These are phyloP conservation scores for Heliconius congener DNA, from an alignment of 1,140 invertebrate genomes.

Conservation along the genomic window DNA sequence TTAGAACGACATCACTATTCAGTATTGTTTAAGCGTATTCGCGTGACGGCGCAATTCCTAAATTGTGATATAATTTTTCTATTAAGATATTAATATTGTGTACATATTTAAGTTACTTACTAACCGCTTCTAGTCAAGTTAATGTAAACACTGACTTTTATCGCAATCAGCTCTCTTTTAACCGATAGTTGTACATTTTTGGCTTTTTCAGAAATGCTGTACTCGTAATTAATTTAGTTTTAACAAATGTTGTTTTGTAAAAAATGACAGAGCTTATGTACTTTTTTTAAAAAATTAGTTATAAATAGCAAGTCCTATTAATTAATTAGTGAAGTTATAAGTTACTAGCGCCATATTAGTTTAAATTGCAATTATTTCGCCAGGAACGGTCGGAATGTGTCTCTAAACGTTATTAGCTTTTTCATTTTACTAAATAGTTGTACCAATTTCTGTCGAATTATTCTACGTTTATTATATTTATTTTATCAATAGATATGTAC, in stretches of 20 bases:
- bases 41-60: constrained; percentile 68
- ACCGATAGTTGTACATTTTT: not conserved
- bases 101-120: constrained; percentile 45
- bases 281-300: not conserved
- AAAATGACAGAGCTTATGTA: not conserved
- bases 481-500: not conserved
- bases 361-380: not conserved
- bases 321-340: not conserved
- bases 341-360: not conserved
- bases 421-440: not conserved
- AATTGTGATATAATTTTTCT: constrained; percentile 74
- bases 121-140: constrained; percentile 67
- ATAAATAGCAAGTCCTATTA: not conserved
- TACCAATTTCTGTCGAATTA: too few species aligned
- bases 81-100: constrained; percentile 47
- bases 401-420: not conserved
- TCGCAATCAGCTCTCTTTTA: constrained; percentile 55
- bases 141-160: constrained; percentile 46
- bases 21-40: constrained; percentile 60
- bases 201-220: not conserved
- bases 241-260: too few species aligned
- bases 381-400: too few species aligned
- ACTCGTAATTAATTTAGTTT: too few species aligned
- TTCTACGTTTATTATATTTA: too few species aligned
- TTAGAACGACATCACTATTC: constrained; percentile 54